Evolutionary conservation across 1,140 invertebrate species (phyloP), one percentile per base, ranked within the genome.

Genomic region (Calephelis nemesis): DNA sequence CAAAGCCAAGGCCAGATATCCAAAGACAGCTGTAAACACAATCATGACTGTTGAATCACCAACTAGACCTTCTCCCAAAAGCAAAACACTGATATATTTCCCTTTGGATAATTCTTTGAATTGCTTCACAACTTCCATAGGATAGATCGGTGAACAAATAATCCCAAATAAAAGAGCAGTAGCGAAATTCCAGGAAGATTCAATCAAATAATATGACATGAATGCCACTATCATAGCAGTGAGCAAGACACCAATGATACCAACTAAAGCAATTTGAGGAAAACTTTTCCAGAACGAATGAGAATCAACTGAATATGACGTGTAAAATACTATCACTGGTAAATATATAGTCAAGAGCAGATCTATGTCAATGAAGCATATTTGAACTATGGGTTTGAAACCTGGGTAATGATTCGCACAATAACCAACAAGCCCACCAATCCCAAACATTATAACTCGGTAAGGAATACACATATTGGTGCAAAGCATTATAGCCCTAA

Each of bases 31-130:
- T 2, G 82, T 88, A 64, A 89, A 91, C 47, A 79, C 85, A 11
- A 91, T 89, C 87, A 91, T 91, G 10, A 77, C 82, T 1, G 88
- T 86, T 1, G 80, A 80, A 74, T 91, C 88, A 13, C 88, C 88
- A 11, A 91, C 78, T 9, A 91, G 73, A 2, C 87, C 85, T 73
- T 91, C 88, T 0, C 88, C 88, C 7, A 86, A 71, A 6, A 91
- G 63, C n/a, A 91, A 62, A 2, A 91, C 84, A 39, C 85, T 86
- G 11, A 89, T 77, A 19, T 85, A 84, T 67, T 91, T 91, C 12
- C 88, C 87, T 65, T 84, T 86, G 0, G 80, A 76, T 71, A 84
- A 79, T 50, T 87, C 81, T 68, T 82, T 83, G 49, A 91, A 76
- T 40, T 83, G 75, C 52, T 74, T 81, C 4, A 91, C 87, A 0